Base-by-base conservation (phyloP, 2,797 vertebrate species). In the Bradypodion ventrale region DNA sequence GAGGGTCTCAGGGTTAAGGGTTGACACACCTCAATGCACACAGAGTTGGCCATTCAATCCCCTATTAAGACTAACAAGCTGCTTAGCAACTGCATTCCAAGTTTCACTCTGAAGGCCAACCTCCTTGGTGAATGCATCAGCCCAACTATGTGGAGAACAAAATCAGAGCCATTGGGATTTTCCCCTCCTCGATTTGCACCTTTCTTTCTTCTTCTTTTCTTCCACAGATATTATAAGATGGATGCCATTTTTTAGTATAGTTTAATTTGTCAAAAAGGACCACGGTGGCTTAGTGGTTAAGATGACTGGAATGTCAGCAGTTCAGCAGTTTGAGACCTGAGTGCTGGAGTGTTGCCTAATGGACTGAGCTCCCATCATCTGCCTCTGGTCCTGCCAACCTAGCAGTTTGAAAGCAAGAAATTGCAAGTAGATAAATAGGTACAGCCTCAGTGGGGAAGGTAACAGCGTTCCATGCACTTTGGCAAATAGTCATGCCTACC, bases 31-130 rank as follows among this genome's bases (percentile, higher is more conserved):
- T 74, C 27, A 5, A 69, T 37, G 35, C 59, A 56, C 83, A 73
- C 21, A 42, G 56, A 80, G 65, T 70, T 35, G 56, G 70, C 44
- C 5, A 44, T 65, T 80, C 70, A 12, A 42, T 75, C 74, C 60
- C n/a, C 77, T 27, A 66, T 80, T 80, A 85, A 79, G 65, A 79
- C 44, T 79, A 74, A 63, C 52, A 74, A 79, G 60, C 69, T 59
- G 60, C 69, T 85, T 52, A 75, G 69, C 70, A 80, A 74, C 60
- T 56, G 70, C n/a, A 16, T 60, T 42, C 59, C 29, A 52, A 15
- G 46, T 85, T 56, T 44, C 13, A 19, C 37, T 75, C 13, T 74
- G 27, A 37, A 2, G 60, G 46, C 29, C 56, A 77, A 73, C 77
- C 69, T 80, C 66, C 69, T 59, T 9, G 12, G 70, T 52, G 19